Evolutionary conservation across 1,140 invertebrate genomes (phyloP).

Genomic region (Macrosteles quadrilineatus): DNA sequence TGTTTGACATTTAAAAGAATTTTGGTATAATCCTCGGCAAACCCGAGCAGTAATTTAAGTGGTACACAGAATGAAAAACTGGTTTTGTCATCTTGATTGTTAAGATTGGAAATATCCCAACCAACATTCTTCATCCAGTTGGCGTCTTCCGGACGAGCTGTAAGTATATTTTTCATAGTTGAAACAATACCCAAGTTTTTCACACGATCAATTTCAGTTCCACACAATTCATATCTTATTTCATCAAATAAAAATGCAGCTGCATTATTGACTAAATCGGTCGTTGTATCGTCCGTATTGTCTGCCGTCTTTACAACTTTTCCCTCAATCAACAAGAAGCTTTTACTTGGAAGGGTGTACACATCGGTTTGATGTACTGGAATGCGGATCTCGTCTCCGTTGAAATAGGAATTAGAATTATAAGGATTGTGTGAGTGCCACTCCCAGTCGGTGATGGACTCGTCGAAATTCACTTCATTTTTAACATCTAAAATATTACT

Average conservation of each 20-base stretch:
- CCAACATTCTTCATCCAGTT: constrained; percentile 42
- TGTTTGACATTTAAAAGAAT: constrained; percentile 52
- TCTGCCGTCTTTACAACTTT: constrained; percentile 19
- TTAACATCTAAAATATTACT: constrained; percentile 42
- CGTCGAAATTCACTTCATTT: constrained; percentile 38
- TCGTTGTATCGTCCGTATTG: not conserved
- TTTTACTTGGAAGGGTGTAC: constrained; percentile 44
- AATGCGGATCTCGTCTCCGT: constrained; percentile 43
- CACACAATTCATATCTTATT: constrained; percentile 52
- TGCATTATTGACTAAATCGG: constrained; percentile 24
- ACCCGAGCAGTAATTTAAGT: constrained; percentile 48
- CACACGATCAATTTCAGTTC: constrained; percentile 50
- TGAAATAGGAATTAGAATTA: constrained; percentile 42
- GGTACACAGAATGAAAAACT: constrained; percentile 49
- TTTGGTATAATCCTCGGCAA: constrained; percentile 53
- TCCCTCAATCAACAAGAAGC: constrained; percentile 47
- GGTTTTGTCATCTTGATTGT: not conserved
- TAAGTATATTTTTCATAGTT: constrained; percentile 49
- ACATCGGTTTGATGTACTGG: constrained; percentile 48
- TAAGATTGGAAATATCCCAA: constrained; percentile 36
- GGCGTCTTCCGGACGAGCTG: constrained; percentile 40
- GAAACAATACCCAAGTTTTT: constrained; percentile 49
- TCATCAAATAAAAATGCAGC: constrained; percentile 51
- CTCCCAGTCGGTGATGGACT: constrained; percentile 46
- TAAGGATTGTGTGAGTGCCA: constrained; percentile 47